phyloP scores from a whole-genome alignment of 2,888 invertebrate species.

The Sphinx pinastri region DNA sequence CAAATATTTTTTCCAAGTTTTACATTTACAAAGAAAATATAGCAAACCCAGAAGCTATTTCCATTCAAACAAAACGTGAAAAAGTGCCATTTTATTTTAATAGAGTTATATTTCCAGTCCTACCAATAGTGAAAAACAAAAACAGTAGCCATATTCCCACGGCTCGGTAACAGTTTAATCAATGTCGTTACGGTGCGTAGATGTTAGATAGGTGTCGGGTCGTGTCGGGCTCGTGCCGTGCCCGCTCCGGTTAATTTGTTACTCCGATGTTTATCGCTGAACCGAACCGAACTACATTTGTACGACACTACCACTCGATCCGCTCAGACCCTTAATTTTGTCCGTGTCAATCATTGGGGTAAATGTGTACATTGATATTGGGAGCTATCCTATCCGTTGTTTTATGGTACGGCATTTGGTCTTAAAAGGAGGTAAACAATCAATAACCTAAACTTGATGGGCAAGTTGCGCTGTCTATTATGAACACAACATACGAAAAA shows the following conservation, averaged over 20 bases:
- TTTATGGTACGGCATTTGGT: neutral
- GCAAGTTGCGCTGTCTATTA: too few species aligned
- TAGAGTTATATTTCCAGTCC: constrained; percentile 7
- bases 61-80: too few species aligned
- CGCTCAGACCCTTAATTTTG: constrained; percentile 56
- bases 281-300: constrained; percentile 53
- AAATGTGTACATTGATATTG: constrained; percentile 3
- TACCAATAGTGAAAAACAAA: constrained; percentile 30
- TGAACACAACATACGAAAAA: too few species aligned
- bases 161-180: constrained; percentile 58
- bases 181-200: constrained; percentile 65
- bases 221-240: constrained; percentile 44
- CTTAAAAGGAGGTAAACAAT: neutral
- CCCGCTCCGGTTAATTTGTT: constrained; percentile 70
- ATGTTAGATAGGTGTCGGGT: constrained; percentile 57
- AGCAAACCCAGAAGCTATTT: too few species aligned
- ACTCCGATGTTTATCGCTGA: constrained; percentile 55
- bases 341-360: constrained; percentile 52
- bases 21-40: too few species aligned
- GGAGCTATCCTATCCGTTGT: neutral
- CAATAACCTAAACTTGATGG: too few species aligned
- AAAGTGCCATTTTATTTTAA: too few species aligned
- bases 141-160: constrained; percentile 42
- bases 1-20: too few species aligned
- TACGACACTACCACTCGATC: constrained; percentile 59